A percentile compares a stretch with the other conserved stretches of the same genome.
phyloP scores from a whole-genome alignment of 2,797 vertebrate species.

The Catharus ustulatus region DNA sequence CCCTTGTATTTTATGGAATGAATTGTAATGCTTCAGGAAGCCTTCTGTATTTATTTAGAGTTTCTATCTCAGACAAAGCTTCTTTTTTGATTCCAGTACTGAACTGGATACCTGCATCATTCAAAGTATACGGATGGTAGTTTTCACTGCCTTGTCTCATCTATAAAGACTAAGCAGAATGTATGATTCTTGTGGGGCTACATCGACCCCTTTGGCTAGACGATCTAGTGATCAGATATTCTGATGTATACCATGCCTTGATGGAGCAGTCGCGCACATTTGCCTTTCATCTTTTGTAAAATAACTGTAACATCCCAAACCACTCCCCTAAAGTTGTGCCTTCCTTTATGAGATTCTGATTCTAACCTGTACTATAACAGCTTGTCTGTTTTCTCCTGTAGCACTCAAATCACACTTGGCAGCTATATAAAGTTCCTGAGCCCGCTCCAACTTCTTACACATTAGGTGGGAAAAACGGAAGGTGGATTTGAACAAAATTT shows the following conservation, averaged over 20 bases:
- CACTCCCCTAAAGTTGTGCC: background rate
- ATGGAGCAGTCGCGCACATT: background rate
- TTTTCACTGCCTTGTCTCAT: background rate
- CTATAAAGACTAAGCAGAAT: background rate
- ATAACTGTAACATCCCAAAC: background rate
- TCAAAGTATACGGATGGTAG: background rate
- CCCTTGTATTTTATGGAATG: background rate
- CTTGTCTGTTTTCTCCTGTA: background rate
- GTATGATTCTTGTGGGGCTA: background rate
- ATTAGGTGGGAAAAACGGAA: background rate
- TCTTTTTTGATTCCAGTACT: background rate
- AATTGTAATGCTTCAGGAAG: background rate
- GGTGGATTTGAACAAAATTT: background rate
- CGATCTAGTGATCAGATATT: background rate
- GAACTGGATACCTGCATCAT: background rate
- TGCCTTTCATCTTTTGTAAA: background rate
- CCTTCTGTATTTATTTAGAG: background rate
- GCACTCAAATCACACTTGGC: background rate
- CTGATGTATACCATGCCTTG: background rate
- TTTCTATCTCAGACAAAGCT: background rate
- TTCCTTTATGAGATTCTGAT: background rate
- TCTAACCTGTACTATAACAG: background rate
- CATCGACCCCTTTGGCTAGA: background rate
- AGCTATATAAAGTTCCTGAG: background rate
- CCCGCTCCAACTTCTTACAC: background rate